These are phyloP conservation scores for Atrina japonica DNA, from an alignment of 2,888 invertebrate genomes.

Conservation along the genomic window DNA sequence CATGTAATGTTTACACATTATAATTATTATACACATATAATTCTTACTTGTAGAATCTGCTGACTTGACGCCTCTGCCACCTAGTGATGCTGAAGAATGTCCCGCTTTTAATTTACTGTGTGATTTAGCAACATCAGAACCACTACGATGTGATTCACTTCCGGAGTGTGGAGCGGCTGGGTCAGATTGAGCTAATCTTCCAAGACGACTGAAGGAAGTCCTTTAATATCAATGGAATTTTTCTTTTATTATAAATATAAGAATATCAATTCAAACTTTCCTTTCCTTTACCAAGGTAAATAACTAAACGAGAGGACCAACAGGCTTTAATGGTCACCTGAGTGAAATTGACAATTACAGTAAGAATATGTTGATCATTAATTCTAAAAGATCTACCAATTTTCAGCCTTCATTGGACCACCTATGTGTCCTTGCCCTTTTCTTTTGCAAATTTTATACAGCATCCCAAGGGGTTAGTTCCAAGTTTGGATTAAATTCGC, in stretches of 20 bases:
- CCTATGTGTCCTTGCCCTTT: no score
- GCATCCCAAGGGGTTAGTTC: no score
- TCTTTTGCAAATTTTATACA: no score
- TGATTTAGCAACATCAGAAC: conserved; percentile 48
- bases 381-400: background rate
- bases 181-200: conserved; percentile 66
- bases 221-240: no score
- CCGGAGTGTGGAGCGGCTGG: conserved; percentile 47
- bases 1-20: background rate
- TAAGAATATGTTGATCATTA: background rate
- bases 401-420: no score
- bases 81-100: background rate
- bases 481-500: no score
- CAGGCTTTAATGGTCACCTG: background rate
- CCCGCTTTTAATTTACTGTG: conserved; percentile 17
- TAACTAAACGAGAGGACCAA: background rate
- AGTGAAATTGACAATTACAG: background rate
- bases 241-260: no score
- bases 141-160: conserved; percentile 55
- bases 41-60: conserved; percentile 52
- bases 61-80: conserved; percentile 46
- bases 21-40: background rate
- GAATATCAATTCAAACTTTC: background rate
- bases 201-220: conserved; percentile 68
- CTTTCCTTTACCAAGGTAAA: background rate